phyloP scores from a whole-genome alignment of 2,888 invertebrate species.

The Nomada lathburiana region DNA sequence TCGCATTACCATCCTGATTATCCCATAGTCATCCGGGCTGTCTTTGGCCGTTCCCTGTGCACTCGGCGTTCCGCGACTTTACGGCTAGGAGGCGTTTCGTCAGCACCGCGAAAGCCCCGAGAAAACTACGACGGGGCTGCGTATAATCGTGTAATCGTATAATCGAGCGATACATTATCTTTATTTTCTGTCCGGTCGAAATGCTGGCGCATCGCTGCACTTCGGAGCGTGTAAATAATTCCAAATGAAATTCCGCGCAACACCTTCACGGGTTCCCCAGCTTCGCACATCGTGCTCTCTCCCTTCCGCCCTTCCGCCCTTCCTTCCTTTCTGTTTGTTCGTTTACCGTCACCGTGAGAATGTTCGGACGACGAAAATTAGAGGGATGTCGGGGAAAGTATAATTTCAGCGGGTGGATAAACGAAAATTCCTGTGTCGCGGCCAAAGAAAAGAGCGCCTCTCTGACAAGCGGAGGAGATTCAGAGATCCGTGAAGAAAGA shows the following conservation, averaged over 20 bases:
- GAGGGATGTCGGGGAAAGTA: conserved; percentile 2
- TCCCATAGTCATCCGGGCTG: conserved; percentile 67
- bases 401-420: conserved; percentile 34
- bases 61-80: conserved; percentile 23
- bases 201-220: conserved; percentile 28
- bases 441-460: not conserved
- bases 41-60: conserved; percentile 39
- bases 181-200: conserved; percentile 42
- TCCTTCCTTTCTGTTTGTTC: not conserved
- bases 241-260: conserved; percentile 50
- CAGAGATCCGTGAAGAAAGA: no score
- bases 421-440: conserved; percentile 15
- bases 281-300: not conserved
- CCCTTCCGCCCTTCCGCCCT: no score
- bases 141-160: conserved; percentile 9
- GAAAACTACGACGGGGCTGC: conserved; percentile 43
- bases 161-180: conserved; percentile 54
- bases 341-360: not conserved
- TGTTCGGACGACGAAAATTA: conserved; percentile 6
- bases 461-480: not conserved
- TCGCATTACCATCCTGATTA: conserved; percentile 80
- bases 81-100: conserved; percentile 27
- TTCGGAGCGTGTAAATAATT: conserved; percentile 50
- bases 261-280: conserved; percentile 8
- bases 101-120: conserved; percentile 26